Evolutionary conservation across 2,797 vertebrate genomes (phyloP).

Genomic region (Mormyrops boulengeri): DNA sequence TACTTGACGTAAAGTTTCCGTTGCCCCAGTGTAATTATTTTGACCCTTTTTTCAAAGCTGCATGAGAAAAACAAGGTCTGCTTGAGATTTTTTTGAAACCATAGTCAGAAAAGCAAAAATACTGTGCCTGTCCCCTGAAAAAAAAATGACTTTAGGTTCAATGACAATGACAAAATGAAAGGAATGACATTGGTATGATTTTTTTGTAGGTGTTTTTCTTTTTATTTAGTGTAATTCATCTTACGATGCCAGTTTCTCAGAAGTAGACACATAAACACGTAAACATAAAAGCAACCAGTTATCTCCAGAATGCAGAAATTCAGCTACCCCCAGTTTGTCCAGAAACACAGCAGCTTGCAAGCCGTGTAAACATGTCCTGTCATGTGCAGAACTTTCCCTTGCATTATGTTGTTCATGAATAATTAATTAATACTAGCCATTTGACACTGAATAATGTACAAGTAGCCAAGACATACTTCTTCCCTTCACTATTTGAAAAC

Average conservation of each 20-base stretch:
- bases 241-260: conserved; percentile 22
- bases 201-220: neutral
- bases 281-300: neutral
- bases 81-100: conserved; percentile 21
- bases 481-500: neutral
- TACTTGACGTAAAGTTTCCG: neutral
- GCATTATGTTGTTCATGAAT: neutral
- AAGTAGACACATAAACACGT: neutral
- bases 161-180: neutral
- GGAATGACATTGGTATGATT: neutral
- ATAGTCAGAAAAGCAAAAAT: conserved; percentile 26
- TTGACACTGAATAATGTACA: neutral
- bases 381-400: neutral
- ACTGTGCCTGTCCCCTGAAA: conserved; percentile 8
- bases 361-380: neutral
- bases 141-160: conserved; percentile 7
- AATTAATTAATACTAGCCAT: neutral
- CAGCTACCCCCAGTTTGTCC: neutral
- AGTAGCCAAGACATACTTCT: neutral
- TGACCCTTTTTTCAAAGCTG: conserved; percentile 13
- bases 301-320: neutral
- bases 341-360: neutral
- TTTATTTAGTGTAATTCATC: conserved; percentile 38
- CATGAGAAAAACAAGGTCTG: conserved; percentile 28
- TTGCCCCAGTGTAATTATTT: neutral